Conservation (phyloP, 2,113 vertebrate species). For the Galemys pyrenaicus region DNA sequence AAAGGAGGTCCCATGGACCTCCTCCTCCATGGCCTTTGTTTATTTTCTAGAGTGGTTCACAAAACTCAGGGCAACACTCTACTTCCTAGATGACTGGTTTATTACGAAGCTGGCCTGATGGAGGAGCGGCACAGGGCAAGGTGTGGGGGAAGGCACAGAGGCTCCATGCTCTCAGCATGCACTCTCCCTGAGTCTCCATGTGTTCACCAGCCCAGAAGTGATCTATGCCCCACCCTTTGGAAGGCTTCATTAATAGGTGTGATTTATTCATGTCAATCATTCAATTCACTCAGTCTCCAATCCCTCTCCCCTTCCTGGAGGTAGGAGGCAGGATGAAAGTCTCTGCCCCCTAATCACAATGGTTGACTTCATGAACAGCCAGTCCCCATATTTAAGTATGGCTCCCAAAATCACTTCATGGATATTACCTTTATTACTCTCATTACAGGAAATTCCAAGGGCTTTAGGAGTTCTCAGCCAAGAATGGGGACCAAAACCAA, state of each 20-base stretch:
- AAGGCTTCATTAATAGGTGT: neutral
- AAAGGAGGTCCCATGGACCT: no score
- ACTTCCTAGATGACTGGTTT: neutral
- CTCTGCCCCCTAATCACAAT: neutral
- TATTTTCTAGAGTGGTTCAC: neutral
- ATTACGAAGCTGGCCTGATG: neutral
- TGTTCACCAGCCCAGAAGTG: neutral
- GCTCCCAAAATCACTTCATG: neutral
- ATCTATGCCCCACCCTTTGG: neutral
- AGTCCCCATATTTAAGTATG: neutral
- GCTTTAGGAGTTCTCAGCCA: neutral
- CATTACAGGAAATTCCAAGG: neutral
- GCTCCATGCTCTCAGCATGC: accelerated
- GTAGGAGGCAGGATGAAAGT: neutral
- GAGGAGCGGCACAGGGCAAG: neutral
- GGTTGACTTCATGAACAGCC: neutral
- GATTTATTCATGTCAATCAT: no score
- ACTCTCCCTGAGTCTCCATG: neutral
- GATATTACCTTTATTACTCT: neutral
- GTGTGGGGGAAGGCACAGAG: neutral
- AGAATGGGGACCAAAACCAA: neutral
- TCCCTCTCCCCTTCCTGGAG: neutral
- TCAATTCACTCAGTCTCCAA: neutral
- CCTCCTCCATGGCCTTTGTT: neutral
- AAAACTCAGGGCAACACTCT: neutral